These are phyloP conservation scores for Probosciger aterrimus DNA, from an alignment of 2,113 vertebrate genomes.

Conservation along the genomic window DNA sequence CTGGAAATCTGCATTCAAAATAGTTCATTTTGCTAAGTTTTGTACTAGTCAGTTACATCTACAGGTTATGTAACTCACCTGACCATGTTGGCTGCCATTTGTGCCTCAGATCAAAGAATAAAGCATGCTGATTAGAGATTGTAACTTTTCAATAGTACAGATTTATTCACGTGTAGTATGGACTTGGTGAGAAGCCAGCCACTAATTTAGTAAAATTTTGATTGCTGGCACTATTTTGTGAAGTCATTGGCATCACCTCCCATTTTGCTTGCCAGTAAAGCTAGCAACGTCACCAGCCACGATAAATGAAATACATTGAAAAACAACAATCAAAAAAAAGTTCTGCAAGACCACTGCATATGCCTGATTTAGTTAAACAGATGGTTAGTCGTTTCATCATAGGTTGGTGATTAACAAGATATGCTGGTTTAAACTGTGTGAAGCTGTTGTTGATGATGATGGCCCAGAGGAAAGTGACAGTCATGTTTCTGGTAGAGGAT, in stretches of 20 bases:
- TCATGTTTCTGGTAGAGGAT: neutral
- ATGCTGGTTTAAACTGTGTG: neutral
- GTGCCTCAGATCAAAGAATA: neutral
- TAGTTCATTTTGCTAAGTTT: slow-evolving; percentile 61
- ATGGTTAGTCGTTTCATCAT: neutral
- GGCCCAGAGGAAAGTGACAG: neutral
- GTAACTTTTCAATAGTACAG: neutral
- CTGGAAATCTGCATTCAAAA: slow-evolving; percentile 48
- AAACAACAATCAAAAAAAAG: neutral
- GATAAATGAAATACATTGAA: neutral
- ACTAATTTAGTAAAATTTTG: neutral
- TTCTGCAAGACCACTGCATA: neutral
- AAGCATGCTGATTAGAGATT: neutral
- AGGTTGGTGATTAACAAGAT: neutral
- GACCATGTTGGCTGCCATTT: neutral
- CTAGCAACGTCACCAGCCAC: neutral
- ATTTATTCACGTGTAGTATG: neutral
- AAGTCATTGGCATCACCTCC: neutral
- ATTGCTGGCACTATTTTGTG: neutral
- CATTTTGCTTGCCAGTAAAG: neutral
- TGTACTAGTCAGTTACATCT: slow-evolving; percentile 31
- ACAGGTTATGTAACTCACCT: neutral
- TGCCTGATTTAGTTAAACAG: neutral
- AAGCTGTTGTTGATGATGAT: neutral
- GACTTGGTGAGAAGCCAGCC: neutral